These are phyloP conservation scores for Callipepla californica DNA, from an alignment of 2,113 vertebrate genomes.

Conservation along the genomic window DNA sequence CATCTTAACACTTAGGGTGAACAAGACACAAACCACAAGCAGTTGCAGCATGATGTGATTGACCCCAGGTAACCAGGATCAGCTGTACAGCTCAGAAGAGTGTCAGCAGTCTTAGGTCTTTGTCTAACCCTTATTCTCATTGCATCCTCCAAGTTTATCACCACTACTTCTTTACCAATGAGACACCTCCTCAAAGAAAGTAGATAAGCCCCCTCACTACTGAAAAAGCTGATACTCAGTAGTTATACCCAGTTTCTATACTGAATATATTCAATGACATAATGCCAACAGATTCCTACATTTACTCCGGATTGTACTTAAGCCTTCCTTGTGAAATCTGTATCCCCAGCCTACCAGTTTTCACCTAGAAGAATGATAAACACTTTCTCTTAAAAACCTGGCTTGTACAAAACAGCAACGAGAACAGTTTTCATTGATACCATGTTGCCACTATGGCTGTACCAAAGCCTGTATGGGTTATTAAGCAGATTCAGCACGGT, in stretches of 20 bases:
- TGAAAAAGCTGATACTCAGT: neutral
- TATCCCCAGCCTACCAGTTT: neutral
- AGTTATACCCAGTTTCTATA: neutral
- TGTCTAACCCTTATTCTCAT: neutral
- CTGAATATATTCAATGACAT: fast-evolving
- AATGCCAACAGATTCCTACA: neutral
- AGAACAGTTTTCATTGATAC: neutral
- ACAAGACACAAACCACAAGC: neutral
- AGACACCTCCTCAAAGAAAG: neutral
- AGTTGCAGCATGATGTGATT: neutral
- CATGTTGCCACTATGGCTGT: neutral
- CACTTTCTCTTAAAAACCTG: neutral
- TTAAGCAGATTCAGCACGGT: neutral
- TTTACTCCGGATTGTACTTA: neutral
- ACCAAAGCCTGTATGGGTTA: neutral
- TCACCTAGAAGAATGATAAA: neutral
- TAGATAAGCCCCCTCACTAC: neutral
- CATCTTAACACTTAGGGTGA: neutral
- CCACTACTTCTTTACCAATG: neutral
- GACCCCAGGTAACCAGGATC: neutral
- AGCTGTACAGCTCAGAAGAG: neutral
- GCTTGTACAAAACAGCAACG: neutral
- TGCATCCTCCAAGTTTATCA: neutral
- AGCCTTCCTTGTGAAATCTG: neutral
- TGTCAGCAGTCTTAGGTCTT: neutral